Evolutionary conservation across 2,797 vertebrate species (phyloP), one percentile per base, ranked within the genome.

Genomic region (Notolepis coatsorum): DNA sequence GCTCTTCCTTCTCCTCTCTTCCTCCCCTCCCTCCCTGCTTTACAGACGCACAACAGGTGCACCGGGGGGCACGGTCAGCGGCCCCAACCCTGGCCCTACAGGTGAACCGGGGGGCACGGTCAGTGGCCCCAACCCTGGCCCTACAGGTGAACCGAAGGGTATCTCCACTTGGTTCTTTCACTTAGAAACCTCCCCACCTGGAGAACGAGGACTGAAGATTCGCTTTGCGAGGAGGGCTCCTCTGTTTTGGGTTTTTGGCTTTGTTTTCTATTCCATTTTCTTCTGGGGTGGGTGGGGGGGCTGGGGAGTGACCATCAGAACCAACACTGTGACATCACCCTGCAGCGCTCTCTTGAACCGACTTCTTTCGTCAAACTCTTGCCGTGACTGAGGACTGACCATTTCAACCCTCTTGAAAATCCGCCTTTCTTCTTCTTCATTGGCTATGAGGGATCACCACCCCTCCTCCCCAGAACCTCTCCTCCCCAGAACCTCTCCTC

Each of bases 401-500:
- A 70, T 73, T 76, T 84, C 71, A n/a, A 82, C 83, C 80, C 79
- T 80, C 84, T 73, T 67, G 80, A 80, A 85, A 88, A 84, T 81
- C 75, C 73, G 72, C 50, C 83, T 83, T 80, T 82, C 85, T 80
- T 76, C 18, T 61, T 77, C 78, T 77, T 80, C 84, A 91, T 91
- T 93, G 92, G 92, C 86, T 91, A 68, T 47, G 38, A 52, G 73
- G 31, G 58, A 77, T 85, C 73, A 80, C 90, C 89, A 77, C 85
- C 85, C 87, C 71, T 82, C 57, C 63, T 75, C 73, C 73, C 67
- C 54, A 55, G 73, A 77, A 79, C 63, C 48, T 90, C 82, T 85
- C 81, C 86, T 85, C 84, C 59, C 52, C 8, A 2, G n/a, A 2
- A 24, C 67, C 63, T 53, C 50, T 58, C 41, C 21, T 37, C 48